These are phyloP conservation scores for Hyla sarda DNA, from an alignment of 2,113 vertebrate species.

Conservation along the genomic window DNA sequence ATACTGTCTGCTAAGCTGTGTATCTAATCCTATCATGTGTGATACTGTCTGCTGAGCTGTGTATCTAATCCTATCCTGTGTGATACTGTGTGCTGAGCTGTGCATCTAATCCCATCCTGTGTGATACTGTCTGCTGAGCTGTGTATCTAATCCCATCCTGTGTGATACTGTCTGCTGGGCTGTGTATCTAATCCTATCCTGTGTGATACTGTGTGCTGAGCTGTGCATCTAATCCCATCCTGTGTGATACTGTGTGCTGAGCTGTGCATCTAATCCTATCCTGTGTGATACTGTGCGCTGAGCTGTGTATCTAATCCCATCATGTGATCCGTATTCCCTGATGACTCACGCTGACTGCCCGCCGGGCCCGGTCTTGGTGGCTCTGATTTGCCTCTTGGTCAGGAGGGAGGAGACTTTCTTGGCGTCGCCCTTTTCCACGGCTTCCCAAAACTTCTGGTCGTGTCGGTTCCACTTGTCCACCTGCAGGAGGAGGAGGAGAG, in stretches of 20 bases:
- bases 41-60: background rate
- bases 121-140: background rate
- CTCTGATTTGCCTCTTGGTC: constrained; percentile 82
- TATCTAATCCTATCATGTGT: constrained; percentile 3
- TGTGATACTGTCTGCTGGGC: background rate
- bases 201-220: background rate
- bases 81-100: background rate
- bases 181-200: background rate
- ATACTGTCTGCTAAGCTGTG: background rate
- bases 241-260: no score
- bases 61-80: constrained; percentile 2
- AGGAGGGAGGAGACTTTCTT: constrained; percentile 83
- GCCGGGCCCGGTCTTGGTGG: constrained; percentile 86
- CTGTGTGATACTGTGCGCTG: no score
- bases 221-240: no score
- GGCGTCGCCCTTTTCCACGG: constrained; percentile 86
- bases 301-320: background rate
- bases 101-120: background rate
- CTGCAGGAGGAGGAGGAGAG: constrained; percentile 59
- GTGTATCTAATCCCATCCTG: background rate
- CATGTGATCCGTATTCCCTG: background rate
- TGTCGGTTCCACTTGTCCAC: constrained; percentile 86
- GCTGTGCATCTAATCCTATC: no score
- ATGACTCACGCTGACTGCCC: constrained; percentile 92
- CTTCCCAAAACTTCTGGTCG: constrained; percentile 92